Conservation (phyloP, 1,140 invertebrate genomes). For the Cydia amplana region DNA sequence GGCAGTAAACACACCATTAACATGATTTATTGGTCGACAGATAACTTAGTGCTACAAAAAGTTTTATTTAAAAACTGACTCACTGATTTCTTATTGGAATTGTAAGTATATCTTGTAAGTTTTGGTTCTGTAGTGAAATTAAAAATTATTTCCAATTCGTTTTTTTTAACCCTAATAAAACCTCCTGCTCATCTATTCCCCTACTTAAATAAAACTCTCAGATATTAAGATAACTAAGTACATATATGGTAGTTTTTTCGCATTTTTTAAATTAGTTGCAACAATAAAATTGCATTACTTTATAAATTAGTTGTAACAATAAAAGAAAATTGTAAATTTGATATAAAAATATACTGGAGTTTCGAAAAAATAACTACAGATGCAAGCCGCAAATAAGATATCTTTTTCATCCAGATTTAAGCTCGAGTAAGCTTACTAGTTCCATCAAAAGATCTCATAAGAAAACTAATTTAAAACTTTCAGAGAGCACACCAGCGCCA, state of each 20-base stretch:
- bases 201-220: no score
- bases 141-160: background rate
- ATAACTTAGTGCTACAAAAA: slow-evolving; percentile 22
- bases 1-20: slow-evolving; percentile 34
- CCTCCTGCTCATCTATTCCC: no score
- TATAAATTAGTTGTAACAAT: no score
- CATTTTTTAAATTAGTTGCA: no score
- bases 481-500: slow-evolving; percentile 60
- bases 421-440: slow-evolving; percentile 1
- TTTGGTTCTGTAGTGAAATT: background rate
- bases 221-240: no score
- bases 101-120: background rate
- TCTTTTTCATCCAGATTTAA: slow-evolving; percentile 5
- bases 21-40: slow-evolving; percentile 33
- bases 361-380: background rate
- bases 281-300: no score
- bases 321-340: no score
- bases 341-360: no score
- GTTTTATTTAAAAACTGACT: slow-evolving; percentile 1
- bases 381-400: background rate
- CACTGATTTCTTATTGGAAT: background rate
- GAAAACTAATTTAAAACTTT: slow-evolving; percentile 50
- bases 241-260: no score
- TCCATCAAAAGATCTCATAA: slow-evolving; percentile 36
- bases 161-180: background rate